Base-by-base conservation (phyloP, 2,888 invertebrate genomes). In the Pandemis cinnamomeana region DNA sequence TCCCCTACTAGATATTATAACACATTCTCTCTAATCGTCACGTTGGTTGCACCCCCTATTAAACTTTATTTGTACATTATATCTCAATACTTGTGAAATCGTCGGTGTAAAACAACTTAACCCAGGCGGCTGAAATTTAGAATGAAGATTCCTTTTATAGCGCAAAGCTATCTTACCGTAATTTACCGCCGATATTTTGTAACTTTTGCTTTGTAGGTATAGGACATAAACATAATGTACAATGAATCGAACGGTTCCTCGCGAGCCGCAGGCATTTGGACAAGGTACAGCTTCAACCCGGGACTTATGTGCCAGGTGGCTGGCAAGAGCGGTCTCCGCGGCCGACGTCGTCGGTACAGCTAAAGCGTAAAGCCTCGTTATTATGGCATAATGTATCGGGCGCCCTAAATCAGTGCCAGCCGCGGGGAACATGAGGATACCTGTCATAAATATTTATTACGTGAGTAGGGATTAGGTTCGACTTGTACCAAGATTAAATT, bases 361-460 rank as follows among this genome's bases (percentile, higher is more conserved):
- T 20, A 51, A 5, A 4, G 48, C 53, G 53, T 15, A 48, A 55
- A 5, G 15, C 8, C 53, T 53, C 8, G 55, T 20, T 55, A 55
- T 55, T n/a, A 55, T 8, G 20, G 55, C 55, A 55, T 55, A 20
- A 55, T 55, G 20, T 55, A 55, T 55, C 15, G 55, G 8, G 8
- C 55, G 20, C 55, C 55, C 55, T 6, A 55, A 55, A 55, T 55
- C 55, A 7, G 20, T 55, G 20, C 8, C 20, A 20, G 20, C 55
- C 0, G 55, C 55, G 55, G 51, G 51, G 51, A 51, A 51, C 51
- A 51, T 51, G 55, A 8, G 55, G 15, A 8, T 55, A 55, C 55
- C 20, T 55, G 55, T 20, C 55, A n/a, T 55, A 55, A 51, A 55
- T 55, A 60, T 55, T 15, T 55, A 55, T 55, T 13, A n/a, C 58